Base-by-base conservation (phyloP, 2,888 invertebrate species). In the Folsomia manolachei region DNA sequence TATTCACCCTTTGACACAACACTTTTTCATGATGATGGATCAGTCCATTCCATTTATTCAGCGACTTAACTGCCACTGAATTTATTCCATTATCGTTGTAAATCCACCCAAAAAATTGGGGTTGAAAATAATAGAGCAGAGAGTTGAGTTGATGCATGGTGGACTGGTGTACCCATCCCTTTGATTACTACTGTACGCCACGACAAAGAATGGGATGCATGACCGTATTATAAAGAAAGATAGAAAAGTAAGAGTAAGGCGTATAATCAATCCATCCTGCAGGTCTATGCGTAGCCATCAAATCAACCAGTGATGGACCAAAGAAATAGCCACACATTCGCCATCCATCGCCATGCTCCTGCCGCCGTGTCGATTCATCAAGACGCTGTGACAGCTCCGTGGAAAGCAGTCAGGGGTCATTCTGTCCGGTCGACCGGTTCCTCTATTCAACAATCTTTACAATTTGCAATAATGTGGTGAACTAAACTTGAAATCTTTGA, bases 381-480 rank as follows among this genome's bases (percentile, higher is more conserved):
- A 4, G 39, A 14, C 39, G 7, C 7, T 14, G 39, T 39, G 39
- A 39, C 39, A 39, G 39, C 39, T 39, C 63, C 52, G 52, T 27
- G 60, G 68, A 70, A 71, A 69, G 71, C 9, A 71, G 68, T 69
- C 75, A 76, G 73, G 76, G 76, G 76, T 76, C 76, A 76, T 74
- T 76, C 76, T 73, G 74, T 76, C 74, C 73, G 74, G 74, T 76
- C 75, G n/a, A n/a, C n/a, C n/a, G n/a, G n/a, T n/a, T n/a, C n/a
- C n/a, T n/a, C 39, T 39, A 9, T 39, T 39, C 39, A 4, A 39
- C 39, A 39, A 39, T 39, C 39, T 39, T 39, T 39, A 14, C 4
- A 39, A 4, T 39, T 39, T 39, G 39, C 39, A 39, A 39, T 9
- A 39, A 39, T 9, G 39, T 39, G 39, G 39, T 14, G 39, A 39